Evolutionary conservation across 1,140 invertebrate species (phyloP).

Genomic region (Papilio machaon): DNA sequence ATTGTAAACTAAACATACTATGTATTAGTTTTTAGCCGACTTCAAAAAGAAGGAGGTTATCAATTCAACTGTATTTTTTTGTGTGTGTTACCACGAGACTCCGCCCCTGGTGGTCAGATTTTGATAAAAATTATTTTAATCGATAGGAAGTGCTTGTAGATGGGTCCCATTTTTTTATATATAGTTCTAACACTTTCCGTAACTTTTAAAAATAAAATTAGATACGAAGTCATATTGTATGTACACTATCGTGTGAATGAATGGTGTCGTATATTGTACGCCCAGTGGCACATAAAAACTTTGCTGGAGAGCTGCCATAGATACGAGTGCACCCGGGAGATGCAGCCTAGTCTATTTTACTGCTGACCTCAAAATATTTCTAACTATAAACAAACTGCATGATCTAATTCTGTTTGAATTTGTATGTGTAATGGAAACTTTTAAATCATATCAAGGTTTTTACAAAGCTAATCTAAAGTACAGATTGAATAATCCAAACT

Average conservation of each 20-base stretch:
- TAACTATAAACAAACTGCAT: neutral
- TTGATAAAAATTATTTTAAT: too few relatives aligned
- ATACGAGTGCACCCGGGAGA: constrained; percentile 9
- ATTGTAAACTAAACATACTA: too few relatives aligned
- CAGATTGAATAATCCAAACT: too few relatives aligned
- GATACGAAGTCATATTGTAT: neutral
- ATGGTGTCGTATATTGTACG: neutral
- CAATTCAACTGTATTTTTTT: too few relatives aligned
- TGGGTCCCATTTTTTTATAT: too few relatives aligned
- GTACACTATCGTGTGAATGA: neutral
- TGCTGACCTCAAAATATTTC: neutral
- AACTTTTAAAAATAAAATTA: neutral
- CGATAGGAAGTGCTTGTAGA: too few relatives aligned
- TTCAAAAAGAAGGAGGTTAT: too few relatives aligned
- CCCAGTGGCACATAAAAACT: neutral
- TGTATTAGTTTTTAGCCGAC: too few relatives aligned
- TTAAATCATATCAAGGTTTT: neutral
- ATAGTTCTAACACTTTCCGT: neutral
- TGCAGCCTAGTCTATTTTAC: neutral
- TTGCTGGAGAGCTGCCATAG: neutral
- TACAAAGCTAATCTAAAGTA: neutral
- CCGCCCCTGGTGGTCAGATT: too few relatives aligned
- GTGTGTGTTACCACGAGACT: too few relatives aligned
- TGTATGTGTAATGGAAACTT: neutral
- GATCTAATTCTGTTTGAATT: neutral